Evolutionary conservation across 2,113 vertebrate species (phyloP), one percentile per base, ranked within the genome.

Genomic region (Rallus limicola): DNA sequence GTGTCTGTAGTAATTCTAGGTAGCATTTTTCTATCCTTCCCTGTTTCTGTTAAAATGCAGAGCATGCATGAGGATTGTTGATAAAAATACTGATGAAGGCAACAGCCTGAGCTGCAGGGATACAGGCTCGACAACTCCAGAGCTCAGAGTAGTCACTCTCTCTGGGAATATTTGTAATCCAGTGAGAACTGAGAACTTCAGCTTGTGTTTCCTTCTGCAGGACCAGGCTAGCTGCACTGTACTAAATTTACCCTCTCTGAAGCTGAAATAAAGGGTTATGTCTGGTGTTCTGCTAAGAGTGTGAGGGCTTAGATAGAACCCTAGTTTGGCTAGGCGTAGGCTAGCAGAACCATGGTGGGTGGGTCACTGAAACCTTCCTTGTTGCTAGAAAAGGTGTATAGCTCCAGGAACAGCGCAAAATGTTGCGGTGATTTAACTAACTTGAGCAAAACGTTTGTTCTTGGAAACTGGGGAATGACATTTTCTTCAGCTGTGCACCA

Each of bases 401-500:
- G 25, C 46, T 92, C 63, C 76, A 86, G 67, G 71, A 86, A 24
- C 24, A 56, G 88, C 0, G 7, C 38, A 67, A 77, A 87, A 62
- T 71, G 34, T 55, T 88, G 48, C 2, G 0, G 6, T 85, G 67
- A 67, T 76, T 72, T 53, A 85, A 67, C 46, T 76, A 91, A 85
- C 58, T 79, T n/a, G 52, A 86, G 82, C 26, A 74, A 82, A 93
- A 82, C 34, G 25, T 85, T 88, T 94, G 55, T 86, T 92, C 75
- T 90, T 95, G 85, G 71, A 92, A 94, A 88, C 68, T 38, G 42
- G 46, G 52, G 52, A 85, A 59, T 59, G 26, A 69, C 88, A 74
- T 69, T 96, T 96, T 95, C 56, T 92, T 92, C 92, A 93, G 76
- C 88, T 95, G 92, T 94, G 64, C 88, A 94, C 85, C 79, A 92